A percentile compares a stretch with the other conserved stretches of the same genome.
phyloP scores from a whole-genome alignment of 2,888 invertebrate genomes.

The Lingula anatina region DNA sequence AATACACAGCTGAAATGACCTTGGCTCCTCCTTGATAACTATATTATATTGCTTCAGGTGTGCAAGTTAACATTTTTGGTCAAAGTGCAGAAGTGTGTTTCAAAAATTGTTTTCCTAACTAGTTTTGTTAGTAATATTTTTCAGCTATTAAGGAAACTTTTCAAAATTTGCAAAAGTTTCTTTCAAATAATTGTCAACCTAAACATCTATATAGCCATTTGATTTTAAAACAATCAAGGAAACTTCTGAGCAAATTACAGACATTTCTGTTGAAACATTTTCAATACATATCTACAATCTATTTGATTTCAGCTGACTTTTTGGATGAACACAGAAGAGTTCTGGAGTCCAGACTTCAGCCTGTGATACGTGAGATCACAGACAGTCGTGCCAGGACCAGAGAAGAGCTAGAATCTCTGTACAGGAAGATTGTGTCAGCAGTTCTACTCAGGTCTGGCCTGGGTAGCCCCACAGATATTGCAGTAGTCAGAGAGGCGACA shows the following conservation, averaged over 20 bases:
- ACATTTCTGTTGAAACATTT: too few species aligned
- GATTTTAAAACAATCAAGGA: not conserved
- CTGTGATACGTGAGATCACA: slow-evolving; percentile 51
- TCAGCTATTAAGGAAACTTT: not conserved
- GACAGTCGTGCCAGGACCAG: slow-evolving; percentile 49
- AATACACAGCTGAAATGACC: too few species aligned
- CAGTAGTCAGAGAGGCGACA: slow-evolving; percentile 50
- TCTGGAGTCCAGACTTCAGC: slow-evolving; percentile 51
- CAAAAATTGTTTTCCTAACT: not conserved
- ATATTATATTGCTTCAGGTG: too few species aligned
- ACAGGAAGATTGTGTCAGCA: slow-evolving; percentile 52
- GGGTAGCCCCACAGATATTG: slow-evolving; percentile 51
- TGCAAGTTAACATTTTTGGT: too few species aligned
- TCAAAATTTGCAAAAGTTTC: not conserved
- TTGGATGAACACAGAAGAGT: slow-evolving; percentile 50
- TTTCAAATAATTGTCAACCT: not conserved
- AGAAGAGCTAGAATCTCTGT: slow-evolving; percentile 51
- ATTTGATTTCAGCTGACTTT: slow-evolving; percentile 48
- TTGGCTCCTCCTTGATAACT: too few species aligned
- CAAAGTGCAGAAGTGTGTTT: not conserved
- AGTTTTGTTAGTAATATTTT: not conserved
- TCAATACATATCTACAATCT: too few species aligned
- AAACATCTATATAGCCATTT: not conserved
- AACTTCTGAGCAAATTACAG: too few species aligned
- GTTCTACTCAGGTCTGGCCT: slow-evolving; percentile 52